Percentiles rank a stretch among this genome's conserved stretches.
Evolutionary conservation across 2,113 vertebrate genomes (phyloP).

Genomic region (Poecilia latipinna): DNA sequence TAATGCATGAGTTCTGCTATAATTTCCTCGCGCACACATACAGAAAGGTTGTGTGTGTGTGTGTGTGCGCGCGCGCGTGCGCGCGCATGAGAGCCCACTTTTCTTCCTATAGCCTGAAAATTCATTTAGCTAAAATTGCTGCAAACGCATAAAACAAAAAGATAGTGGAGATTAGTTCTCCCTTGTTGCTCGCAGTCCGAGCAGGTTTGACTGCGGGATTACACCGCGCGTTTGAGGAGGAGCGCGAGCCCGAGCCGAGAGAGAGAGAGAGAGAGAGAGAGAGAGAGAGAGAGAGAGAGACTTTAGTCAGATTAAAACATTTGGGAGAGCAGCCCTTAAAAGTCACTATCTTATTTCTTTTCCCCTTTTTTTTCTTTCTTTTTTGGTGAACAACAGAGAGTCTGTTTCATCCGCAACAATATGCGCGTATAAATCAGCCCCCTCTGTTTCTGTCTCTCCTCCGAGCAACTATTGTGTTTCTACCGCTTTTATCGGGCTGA

Average conservation of each 20-base stretch:
- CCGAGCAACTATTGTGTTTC: conserved; percentile 71
- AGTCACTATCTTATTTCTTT: conserved; percentile 30
- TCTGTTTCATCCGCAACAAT: conserved; percentile 70
- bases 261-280: neutral
- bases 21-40: conserved; percentile 36
- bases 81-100: conserved; percentile 82
- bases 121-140: conserved; percentile 92
- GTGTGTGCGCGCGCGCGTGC: no score
- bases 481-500: conserved; percentile 63
- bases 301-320: conserved; percentile 66
- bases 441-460: conserved; percentile 38
- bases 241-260: conserved; percentile 26
- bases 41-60: neutral
- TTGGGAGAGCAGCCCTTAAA: conserved; percentile 41
- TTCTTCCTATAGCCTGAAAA: conserved; percentile 96
- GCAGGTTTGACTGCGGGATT: conserved; percentile 86
- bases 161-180: conserved; percentile 93
- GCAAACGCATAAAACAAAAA: conserved; percentile 89
- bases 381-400: conserved; percentile 56
- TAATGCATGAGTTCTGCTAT: conserved; percentile 64
- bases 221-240: conserved; percentile 75
- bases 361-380: neutral
- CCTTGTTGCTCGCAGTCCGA: conserved; percentile 94
- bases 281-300: conserved; percentile 5
- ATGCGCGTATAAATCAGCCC: conserved; percentile 73